A percentile compares a stretch with the other conserved stretches of the same genome.
Conservation (phyloP, 1,140 invertebrate species). For the Aphaenogaster ashmeadi region DNA sequence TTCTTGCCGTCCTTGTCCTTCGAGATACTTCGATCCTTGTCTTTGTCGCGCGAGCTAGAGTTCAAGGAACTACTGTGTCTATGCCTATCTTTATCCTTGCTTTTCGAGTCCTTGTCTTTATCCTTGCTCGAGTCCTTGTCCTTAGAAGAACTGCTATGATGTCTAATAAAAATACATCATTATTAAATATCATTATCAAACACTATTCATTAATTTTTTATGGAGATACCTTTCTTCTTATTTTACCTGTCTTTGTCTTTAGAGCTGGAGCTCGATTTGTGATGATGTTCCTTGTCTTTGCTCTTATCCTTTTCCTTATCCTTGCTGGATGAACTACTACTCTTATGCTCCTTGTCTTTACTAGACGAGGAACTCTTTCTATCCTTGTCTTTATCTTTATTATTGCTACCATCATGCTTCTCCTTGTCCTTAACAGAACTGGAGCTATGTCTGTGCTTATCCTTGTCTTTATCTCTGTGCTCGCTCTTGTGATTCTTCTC, state of each 20-base stretch:
- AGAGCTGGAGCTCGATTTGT: conserved; percentile 84
- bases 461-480: conserved; percentile 83
- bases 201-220: neutral
- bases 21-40: conserved; percentile 87
- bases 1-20: conserved; percentile 87
- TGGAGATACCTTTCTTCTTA: neutral
- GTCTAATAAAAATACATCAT: conserved; percentile 70
- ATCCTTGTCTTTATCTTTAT: conserved; percentile 76
- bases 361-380: conserved; percentile 85
- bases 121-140: conserved; percentile 79
- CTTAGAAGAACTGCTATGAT: conserved; percentile 80
- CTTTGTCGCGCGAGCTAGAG: conserved; percentile 87
- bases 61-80: conserved; percentile 81
- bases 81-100: conserved; percentile 81
- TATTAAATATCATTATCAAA: neutral
- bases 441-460: conserved; percentile 81
- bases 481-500: conserved; percentile 85
- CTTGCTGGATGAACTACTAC: conserved; percentile 89
- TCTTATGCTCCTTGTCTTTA: conserved; percentile 90
- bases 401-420: conserved; percentile 81
- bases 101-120: conserved; percentile 79
- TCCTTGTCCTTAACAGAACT: conserved; percentile 84
- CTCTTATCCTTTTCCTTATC: conserved; percentile 83
- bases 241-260: conserved; percentile 82
- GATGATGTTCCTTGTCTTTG: conserved; percentile 83